These are phyloP conservation scores for Hermodice carunculata DNA, from an alignment of 2,888 invertebrate species.

Conservation along the genomic window DNA sequence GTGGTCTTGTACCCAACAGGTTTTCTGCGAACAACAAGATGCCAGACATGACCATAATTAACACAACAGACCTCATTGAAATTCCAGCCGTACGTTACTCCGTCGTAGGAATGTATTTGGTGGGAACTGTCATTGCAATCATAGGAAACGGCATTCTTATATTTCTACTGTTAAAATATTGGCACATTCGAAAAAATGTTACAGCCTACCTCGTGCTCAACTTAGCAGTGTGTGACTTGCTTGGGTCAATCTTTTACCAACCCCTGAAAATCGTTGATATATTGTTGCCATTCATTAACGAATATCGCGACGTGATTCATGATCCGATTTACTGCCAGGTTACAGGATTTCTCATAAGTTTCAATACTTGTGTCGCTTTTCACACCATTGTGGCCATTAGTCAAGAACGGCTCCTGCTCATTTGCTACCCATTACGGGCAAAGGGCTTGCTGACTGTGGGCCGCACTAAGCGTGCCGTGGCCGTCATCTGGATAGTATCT, in stretches of 20 bases:
- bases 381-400: constrained; percentile 35
- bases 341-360: constrained; percentile 23
- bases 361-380: constrained; percentile 31
- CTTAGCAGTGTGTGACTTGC: constrained; percentile 36
- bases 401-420: constrained; percentile 35
- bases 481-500: constrained; percentile 26
- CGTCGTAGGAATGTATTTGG: constrained; percentile 23
- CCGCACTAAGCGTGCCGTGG: constrained; percentile 10
- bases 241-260: constrained; percentile 16
- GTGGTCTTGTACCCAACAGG: too few relatives aligned
- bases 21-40: too few relatives aligned
- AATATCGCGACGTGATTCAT: too few relatives aligned
- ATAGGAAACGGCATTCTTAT: constrained; percentile 32
- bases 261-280: constrained; percentile 33
- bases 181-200: constrained; percentile 16
- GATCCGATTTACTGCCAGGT: constrained; percentile 24
- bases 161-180: constrained; percentile 21
- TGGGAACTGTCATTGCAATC: constrained; percentile 21
- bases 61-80: constrained; percentile 31
- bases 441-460: constrained; percentile 25
- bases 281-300: constrained; percentile 1
- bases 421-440: constrained; percentile 34
- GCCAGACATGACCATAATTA: too few relatives aligned
- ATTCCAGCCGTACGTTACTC: constrained; percentile 26
- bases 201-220: constrained; percentile 36